Percentiles rank a stretch among this genome's conserved stretches.
Evolutionary conservation across 2,113 vertebrate species (phyloP).

Genomic region (Calidris pygmaea): DNA sequence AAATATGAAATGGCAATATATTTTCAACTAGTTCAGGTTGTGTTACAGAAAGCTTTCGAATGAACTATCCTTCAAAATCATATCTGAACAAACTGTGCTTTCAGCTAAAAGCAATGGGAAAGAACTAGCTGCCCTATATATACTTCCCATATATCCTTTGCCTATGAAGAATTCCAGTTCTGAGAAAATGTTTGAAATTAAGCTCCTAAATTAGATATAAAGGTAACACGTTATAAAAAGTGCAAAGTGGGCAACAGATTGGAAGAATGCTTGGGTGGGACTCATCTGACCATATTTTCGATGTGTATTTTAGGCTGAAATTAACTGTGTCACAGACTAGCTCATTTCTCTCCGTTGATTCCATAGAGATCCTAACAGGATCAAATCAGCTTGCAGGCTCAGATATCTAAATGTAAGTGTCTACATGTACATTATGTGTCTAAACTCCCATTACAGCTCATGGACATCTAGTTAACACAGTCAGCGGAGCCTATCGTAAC

Average conservation of each 20-base stretch:
- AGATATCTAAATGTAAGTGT: neutral
- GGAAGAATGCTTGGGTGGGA: neutral
- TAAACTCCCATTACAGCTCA: neutral
- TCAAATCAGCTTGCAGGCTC: neutral
- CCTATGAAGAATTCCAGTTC: neutral
- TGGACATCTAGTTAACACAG: neutral
- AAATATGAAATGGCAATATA: constrained; percentile 51
- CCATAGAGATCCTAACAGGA: neutral
- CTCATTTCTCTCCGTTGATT: neutral
- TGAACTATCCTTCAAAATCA: neutral
- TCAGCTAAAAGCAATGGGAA: constrained; percentile 5
- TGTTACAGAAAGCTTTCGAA: neutral
- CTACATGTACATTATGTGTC: neutral
- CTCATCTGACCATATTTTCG: neutral
- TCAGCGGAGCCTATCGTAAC: neutral
- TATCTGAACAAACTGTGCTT: constrained; percentile 31
- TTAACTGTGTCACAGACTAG: neutral
- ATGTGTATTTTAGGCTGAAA: neutral
- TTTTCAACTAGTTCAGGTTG: neutral
- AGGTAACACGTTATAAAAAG: neutral
- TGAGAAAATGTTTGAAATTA: neutral
- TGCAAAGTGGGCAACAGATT: neutral
- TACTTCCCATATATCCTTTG: neutral
- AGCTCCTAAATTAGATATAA: neutral
- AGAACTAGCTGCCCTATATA: neutral